Conservation (phyloP, 2,888 invertebrate species). For the Pollenia amentaria region DNA sequence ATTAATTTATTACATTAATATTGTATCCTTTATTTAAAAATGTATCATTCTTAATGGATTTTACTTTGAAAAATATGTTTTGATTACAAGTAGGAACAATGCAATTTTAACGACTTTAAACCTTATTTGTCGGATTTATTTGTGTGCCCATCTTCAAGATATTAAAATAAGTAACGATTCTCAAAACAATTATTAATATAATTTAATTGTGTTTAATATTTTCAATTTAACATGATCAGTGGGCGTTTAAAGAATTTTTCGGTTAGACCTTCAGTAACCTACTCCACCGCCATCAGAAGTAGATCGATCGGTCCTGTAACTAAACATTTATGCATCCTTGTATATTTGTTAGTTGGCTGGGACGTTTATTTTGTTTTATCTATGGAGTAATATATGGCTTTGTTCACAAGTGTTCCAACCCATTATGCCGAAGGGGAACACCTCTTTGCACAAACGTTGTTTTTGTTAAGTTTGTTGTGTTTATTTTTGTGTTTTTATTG, state of each 20-base stretch:
- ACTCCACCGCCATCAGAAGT: not conserved
- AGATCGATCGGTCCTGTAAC: not conserved
- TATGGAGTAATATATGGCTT: conserved; percentile 32
- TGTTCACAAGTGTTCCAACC: conserved; percentile 33
- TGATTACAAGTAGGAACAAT: too few species aligned
- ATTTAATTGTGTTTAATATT: not conserved
- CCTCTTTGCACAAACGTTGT: conserved; percentile 52
- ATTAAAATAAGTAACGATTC: too few species aligned
- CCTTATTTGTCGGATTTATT: too few species aligned
- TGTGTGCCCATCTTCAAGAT: too few species aligned
- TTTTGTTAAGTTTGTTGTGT: conserved; percentile 26
- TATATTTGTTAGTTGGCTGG: not conserved
- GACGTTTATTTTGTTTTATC: not conserved
- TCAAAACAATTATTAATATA: too few species aligned
- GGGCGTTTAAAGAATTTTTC: not conserved
- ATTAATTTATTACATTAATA: too few species aligned
- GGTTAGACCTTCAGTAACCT: not conserved
- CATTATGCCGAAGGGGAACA: conserved; percentile 68
- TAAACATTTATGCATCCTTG: not conserved
- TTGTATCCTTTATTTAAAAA: too few species aligned
- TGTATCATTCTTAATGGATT: too few species aligned
- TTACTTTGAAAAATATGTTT: too few species aligned
- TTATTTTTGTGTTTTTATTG: conserved; percentile 51
- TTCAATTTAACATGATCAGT: not conserved
- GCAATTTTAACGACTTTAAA: too few species aligned